Base-by-base conservation (phyloP, 2,113 vertebrate genomes). In the Corythaeola cristata region DNA sequence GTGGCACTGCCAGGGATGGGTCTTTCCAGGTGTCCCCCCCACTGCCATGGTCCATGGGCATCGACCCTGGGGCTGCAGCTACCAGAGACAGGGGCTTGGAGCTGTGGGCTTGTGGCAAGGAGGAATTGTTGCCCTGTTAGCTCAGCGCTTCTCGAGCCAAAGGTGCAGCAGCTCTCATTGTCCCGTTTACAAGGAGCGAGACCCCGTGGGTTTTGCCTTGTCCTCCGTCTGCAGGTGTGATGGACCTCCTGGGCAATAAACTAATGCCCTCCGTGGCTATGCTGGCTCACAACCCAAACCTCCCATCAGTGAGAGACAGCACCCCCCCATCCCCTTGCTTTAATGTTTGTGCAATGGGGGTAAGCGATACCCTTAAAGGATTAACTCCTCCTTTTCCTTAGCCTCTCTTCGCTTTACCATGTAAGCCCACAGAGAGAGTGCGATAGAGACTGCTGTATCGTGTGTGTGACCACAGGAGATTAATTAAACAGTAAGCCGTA, bases 401-500 rank as follows among this genome's bases (percentile, higher is more conserved):
- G 10, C n/a, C 19, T 75, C 58, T 26, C 76, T 30, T 81, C 32
- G 2, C 68, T 35, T 30, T 1, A 18, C 39, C 56, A 1, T 18
- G 35, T 5, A 68, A 89, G 26, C 83, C 89, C 27, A 4, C 18
- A 7, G 63, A 66, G 82, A 75, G 32, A 35, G 60, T 1, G 27
- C 2, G 9, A 19, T 12, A 45, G 76, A 85, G 63, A 53, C 50
- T 56, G 66, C 73, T 47, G 44, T 16, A 33, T 81, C 4, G 5
- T 52, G 45, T 24, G 37, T 45, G 39, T 47, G 81, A 88, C 96
- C 95, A 90, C 96, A 69, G 92, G 95, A 95, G 95, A 95, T 92
- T 97, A 96, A 95, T 97, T 96, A 97, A 96, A 91, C 89, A 59
- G 80, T 18, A 87, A 97, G 66, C 91, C 87, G 89, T 96, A 93